Conservation (phyloP, 2,113 vertebrate species). For the Mustelus asterias region DNA sequence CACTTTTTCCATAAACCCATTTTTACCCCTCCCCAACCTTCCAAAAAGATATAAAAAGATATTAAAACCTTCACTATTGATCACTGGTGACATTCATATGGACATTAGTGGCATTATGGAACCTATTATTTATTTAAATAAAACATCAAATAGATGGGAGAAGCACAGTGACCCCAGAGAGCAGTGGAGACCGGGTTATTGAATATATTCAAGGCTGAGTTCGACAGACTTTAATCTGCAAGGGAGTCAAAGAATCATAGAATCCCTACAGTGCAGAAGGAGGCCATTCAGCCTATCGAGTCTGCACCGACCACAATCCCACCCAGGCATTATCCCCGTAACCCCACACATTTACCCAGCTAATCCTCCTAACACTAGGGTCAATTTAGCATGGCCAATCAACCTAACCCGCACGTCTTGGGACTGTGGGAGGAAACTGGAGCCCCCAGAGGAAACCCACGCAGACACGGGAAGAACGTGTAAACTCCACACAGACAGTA, state of each 20-base stretch:
- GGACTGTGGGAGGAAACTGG: too few relatives aligned
- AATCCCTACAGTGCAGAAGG: too few relatives aligned
- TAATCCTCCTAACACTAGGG: too few relatives aligned
- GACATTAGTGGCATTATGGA: neutral
- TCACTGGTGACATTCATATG: neutral
- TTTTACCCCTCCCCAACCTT: neutral
- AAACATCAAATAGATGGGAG: neutral
- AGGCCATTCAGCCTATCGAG: too few relatives aligned
- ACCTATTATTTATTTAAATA: neutral
- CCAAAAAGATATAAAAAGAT: neutral
- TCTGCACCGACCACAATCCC: too few relatives aligned
- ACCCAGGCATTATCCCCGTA: too few relatives aligned
- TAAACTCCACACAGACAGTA: too few relatives aligned
- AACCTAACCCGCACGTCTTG: too few relatives aligned
- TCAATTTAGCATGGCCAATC: too few relatives aligned
- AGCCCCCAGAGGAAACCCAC: too few relatives aligned
- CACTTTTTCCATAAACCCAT: neutral
- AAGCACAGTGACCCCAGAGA: neutral
- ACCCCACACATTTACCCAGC: too few relatives aligned
- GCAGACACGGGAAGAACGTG: too few relatives aligned
- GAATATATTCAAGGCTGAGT: neutral
- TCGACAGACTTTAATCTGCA: neutral
- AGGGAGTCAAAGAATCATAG: neutral
- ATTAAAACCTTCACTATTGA: neutral
- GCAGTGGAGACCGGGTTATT: neutral